These are phyloP conservation scores for Saccostrea echinata DNA, from an alignment of 1,140 invertebrate species.

Conservation along the genomic window DNA sequence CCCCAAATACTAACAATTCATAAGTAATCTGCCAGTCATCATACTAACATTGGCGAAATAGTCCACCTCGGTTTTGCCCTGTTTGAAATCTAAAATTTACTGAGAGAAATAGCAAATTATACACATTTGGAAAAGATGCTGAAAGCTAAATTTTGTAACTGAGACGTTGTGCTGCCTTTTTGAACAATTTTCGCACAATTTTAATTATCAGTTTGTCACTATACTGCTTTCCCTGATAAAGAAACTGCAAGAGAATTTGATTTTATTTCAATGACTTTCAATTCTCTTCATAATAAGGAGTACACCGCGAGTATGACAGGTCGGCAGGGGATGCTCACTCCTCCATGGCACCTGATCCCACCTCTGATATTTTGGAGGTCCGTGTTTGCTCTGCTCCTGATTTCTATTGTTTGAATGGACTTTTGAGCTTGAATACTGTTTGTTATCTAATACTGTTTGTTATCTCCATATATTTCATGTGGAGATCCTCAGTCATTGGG, in stretches of 20 bases:
- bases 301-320: no score
- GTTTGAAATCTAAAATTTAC: constrained; percentile 46
- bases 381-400: no score
- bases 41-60: constrained; percentile 49
- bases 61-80: constrained; percentile 18
- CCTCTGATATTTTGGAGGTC: no score
- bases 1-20: constrained; percentile 37
- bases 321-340: no score
- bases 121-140: constrained; percentile 40
- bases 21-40: background rate
- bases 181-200: constrained; percentile 49
- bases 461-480: no score
- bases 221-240: constrained; percentile 30
- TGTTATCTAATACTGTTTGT: no score
- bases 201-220: constrained; percentile 54
- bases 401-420: no score
- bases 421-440: no score
- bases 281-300: no score
- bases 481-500: background rate
- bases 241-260: background rate
- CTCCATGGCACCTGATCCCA: no score
- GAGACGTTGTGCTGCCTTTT: constrained; percentile 49
- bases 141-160: constrained; percentile 48
- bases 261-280: constrained; percentile 35
- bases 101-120: constrained; percentile 41